Evolutionary conservation across 64 coral and sea anemone genomes (phyloP), one percentile per base, ranked within the genome.

Genomic region (Pachyseris speciosa): DNA sequence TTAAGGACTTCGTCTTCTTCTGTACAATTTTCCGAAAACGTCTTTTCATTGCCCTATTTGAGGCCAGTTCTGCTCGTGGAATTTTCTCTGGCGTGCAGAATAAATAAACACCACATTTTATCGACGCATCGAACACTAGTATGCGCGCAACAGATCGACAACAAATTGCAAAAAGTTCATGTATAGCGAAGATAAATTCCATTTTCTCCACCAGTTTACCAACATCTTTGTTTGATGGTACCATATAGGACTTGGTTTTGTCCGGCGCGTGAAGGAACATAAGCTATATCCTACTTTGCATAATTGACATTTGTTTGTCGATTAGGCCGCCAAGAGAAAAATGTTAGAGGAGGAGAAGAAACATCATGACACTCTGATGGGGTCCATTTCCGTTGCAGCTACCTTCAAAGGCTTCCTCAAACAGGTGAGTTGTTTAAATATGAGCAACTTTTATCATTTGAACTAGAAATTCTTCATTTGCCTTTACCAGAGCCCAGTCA

Each of bases 401-500:
- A 78, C 87, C 20, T 61, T 87, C 67, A 96, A 96, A 55, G 94
- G 89, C 19, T 92, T 96, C 20, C 61, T 96, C 27, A 96, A 84
- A 76, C 67, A 92, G 19, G 94, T 92, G 37, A 69, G 80, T 41
- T 28, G 16, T 13, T 24, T 50, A 0, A 0, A 37, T 69, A 9
- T 68, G 20, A 20, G 10, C 2, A 16, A 55, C n/a, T n/a, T n/a
- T n/a, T n/a, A n/a, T n/a, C n/a, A n/a, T n/a, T n/a, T n/a, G n/a
- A n/a, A n/a, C n/a, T n/a, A n/a, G n/a, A n/a, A n/a, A 45, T 45
- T 45, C 11, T 45, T 11, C 43, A 8, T 42, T 22, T 24, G 43
- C 31, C 44, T 76, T 45, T n/a, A n/a, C n/a, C n/a, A n/a, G n/a
- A n/a, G n/a, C n/a, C n/a, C n/a, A n/a, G n/a, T n/a, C n/a, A n/a